Conservation (phyloP, 1,140 invertebrate genomes). For the Aphelenchoides besseyi region DNA sequence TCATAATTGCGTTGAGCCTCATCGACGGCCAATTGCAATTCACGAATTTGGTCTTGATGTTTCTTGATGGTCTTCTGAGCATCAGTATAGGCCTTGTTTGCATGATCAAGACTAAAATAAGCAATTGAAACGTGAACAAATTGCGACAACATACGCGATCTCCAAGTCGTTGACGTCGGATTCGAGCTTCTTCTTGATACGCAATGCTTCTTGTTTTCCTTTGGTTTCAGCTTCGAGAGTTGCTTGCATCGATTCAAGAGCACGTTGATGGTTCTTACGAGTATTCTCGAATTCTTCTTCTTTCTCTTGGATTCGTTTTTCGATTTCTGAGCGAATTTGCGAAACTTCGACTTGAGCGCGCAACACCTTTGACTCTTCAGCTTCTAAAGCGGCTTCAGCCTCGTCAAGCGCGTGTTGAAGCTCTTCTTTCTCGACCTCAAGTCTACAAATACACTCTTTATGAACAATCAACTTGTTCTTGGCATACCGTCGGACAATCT, state of each 20-base stretch:
- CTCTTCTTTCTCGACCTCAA: slow-evolving; percentile 98
- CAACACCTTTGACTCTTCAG: slow-evolving; percentile 95
- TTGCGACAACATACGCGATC: slow-evolving; percentile 89
- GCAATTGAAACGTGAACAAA: no score
- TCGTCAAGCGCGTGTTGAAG: slow-evolving; percentile 84
- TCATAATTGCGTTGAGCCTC: no score
- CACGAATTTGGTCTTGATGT: slow-evolving; percentile 92
- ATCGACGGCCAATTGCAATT: slow-evolving; percentile 72
- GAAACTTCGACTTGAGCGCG: slow-evolving; percentile 92
- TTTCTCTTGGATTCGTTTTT: no score
- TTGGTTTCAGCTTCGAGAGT: slow-evolving; percentile 97
- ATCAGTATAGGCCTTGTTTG: slow-evolving; percentile 94
- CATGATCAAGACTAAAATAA: no score
- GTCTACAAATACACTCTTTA: slow-evolving; percentile 91
- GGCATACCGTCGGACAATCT: slow-evolving; percentile 84
- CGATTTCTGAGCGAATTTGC: no score
- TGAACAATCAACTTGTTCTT: no score
- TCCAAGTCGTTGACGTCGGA: slow-evolving; percentile 87
- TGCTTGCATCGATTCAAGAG: slow-evolving; percentile 97
- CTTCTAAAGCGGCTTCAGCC: slow-evolving; percentile 95
- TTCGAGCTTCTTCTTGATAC: slow-evolving; percentile 99
- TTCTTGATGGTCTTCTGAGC: slow-evolving; percentile 95
- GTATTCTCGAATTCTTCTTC: no score
- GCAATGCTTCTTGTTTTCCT: slow-evolving; percentile 94
- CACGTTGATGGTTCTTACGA: slow-evolving; percentile 95